These are phyloP conservation scores for Tachycineta bicolor DNA, from an alignment of 2,113 vertebrate species.

Conservation along the genomic window DNA sequence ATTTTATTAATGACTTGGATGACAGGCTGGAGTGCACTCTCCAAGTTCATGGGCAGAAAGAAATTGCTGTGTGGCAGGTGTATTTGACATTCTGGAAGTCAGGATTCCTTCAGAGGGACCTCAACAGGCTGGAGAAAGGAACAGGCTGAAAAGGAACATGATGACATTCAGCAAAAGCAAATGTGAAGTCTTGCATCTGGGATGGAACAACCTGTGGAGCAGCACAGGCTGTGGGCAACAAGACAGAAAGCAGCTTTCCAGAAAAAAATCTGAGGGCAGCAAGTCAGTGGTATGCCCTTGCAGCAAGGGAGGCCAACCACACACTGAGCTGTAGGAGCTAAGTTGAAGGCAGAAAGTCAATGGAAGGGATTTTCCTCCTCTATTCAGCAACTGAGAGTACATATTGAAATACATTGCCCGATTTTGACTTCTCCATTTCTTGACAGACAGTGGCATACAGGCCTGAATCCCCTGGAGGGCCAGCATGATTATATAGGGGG, in stretches of 20 bases:
- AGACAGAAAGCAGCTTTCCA: background rate
- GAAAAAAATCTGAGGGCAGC: background rate
- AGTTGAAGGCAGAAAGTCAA: background rate
- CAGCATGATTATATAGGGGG: background rate
- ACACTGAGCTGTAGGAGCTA: background rate
- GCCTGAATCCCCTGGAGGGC: background rate
- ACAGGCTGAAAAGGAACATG: background rate
- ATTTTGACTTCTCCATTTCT: background rate
- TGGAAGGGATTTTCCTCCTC: background rate
- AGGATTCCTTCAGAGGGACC: background rate
- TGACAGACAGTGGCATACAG: background rate
- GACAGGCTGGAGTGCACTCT: background rate
- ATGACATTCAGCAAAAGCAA: background rate
- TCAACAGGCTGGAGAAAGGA: background rate
- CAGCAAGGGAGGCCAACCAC: background rate
- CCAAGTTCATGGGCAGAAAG: background rate
- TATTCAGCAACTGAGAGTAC: background rate
- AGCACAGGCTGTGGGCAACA: background rate
- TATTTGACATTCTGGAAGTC: background rate
- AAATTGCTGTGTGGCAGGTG: background rate
- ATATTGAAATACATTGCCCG: background rate
- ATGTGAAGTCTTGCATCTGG: background rate
- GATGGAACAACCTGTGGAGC: background rate
- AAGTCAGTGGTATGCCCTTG: background rate
- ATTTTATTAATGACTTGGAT: background rate